Evolutionary conservation across 2,888 invertebrate genomes (phyloP).

Genomic region (Chirona hameri): DNA sequence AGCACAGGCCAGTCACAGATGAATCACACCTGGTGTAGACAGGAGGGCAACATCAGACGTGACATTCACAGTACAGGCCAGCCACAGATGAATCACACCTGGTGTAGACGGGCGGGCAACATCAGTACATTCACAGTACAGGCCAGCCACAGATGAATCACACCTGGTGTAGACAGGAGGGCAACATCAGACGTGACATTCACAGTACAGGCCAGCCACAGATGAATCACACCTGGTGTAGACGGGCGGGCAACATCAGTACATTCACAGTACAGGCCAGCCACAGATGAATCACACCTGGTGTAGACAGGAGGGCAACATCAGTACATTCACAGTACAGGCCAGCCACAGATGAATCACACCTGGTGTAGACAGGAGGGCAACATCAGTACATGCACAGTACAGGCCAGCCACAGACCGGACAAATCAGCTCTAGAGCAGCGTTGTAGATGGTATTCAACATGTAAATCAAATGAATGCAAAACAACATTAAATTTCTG

Average conservation of each 20-base stretch:
- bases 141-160: neutral
- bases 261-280: neutral
- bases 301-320: neutral
- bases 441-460: too few relatives aligned
- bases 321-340: neutral
- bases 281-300: constrained; percentile 8
- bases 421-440: too few relatives aligned
- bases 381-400: too few relatives aligned
- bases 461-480: too few relatives aligned
- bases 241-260: neutral
- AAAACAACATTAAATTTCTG: too few relatives aligned
- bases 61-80: neutral
- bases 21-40: neutral
- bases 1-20: neutral
- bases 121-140: neutral
- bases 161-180: neutral
- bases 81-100: constrained; percentile 5
- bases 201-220: neutral
- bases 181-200: neutral
- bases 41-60: neutral
- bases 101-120: neutral
- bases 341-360: neutral
- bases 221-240: neutral
- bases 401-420: too few relatives aligned
- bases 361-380: neutral